Conservation (phyloP, 2,113 vertebrate species). For the Passer domesticus region DNA sequence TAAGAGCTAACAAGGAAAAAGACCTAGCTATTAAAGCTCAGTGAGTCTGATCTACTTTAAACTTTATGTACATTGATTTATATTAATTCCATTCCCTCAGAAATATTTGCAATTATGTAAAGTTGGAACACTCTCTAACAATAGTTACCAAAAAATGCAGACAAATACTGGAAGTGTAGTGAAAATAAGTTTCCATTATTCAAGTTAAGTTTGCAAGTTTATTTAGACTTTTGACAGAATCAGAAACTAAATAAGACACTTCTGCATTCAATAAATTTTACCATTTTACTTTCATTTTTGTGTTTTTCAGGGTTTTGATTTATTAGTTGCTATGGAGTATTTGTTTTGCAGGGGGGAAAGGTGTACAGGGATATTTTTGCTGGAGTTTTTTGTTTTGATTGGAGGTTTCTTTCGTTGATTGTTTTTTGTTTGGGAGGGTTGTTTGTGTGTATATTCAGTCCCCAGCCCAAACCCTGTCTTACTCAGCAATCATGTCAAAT, state of each 20-base stretch:
- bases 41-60: not conserved
- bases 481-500: not conserved
- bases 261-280: not conserved
- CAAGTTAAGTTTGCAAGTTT: not conserved
- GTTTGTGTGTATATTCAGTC: not conserved
- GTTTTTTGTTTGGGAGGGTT: too few relatives aligned
- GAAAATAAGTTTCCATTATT: not conserved
- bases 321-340: not conserved
- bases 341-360: not conserved
- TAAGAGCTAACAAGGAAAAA: not conserved
- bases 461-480: not conserved
- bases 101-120: not conserved
- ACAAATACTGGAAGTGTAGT: not conserved
- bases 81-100: not conserved
- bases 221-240: not conserved
- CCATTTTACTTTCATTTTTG: not conserved
- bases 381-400: not conserved
- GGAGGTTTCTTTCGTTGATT: not conserved
- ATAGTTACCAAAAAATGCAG: not conserved
- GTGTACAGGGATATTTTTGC: not conserved
- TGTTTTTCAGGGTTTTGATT: not conserved
- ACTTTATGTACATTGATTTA: not conserved
- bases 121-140: not conserved
- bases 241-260: not conserved
- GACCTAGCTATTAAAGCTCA: not conserved